Evolutionary conservation across 2,888 invertebrate species (phyloP), one percentile per base, ranked within the genome.

Genomic region (Nomada goodeniana): DNA sequence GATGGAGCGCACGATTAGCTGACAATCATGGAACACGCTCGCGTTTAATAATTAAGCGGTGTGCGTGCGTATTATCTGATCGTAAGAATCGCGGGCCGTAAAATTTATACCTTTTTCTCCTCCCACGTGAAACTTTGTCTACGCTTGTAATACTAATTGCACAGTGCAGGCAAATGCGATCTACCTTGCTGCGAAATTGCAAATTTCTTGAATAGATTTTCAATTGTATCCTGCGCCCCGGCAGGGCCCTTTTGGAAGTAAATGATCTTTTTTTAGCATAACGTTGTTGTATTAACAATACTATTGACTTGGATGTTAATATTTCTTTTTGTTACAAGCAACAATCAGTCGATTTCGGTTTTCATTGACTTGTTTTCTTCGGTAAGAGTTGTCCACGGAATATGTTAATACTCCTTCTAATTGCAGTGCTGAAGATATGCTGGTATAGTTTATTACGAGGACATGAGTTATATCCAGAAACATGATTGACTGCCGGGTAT

Each of bases 61-160:
- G 47, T 50, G 72, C 77, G 75, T 77, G 71, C 52, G 63, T 71
- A 71, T 74, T 86, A 86, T 86, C 85, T 84, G 86, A 86, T 86
- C 75, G 57, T 44, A 60, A 60, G 75, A 86, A 69, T 44, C 64
- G 61, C 42, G 57, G 7, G 20, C 67, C 86, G 76, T 84, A 55
- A 81, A 68, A 77, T 77, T 60, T 69, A 67, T 69, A 72, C 26
- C 57, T 75, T 65, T 84, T 63, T 61, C 71, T 57, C 20, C 60
- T 10, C 44, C 20, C 53, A 44, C 18, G 42, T 57, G 13, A 23
- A 57, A 76, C 68, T 53, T 73, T 52, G 69, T 57, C 7, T 18
- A n/a, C 47, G 44, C 29, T 47, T 59, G 26, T n/a, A 26, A 47
- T 42, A 44, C 50, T n/a, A 42, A 57, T 67, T 67, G 13, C 29